Conservation (phyloP, 2,888 invertebrate genomes). For the Mamestra brassicae region DNA sequence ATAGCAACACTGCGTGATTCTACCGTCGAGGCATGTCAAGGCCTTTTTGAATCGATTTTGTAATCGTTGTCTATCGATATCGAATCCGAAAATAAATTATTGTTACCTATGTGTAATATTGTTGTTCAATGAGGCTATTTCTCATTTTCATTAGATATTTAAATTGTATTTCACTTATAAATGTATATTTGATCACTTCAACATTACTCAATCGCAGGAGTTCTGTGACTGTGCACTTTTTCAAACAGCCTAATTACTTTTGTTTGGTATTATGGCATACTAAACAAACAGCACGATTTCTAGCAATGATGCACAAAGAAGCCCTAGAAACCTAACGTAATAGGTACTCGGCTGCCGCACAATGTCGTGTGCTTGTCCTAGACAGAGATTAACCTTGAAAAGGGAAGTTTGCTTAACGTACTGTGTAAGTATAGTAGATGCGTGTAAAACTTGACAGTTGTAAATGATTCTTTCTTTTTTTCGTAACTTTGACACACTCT, state of each 20-base stretch:
- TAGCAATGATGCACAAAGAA: conserved; percentile 70
- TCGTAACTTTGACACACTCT: neutral
- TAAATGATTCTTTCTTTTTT: neutral
- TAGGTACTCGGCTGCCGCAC: conserved; percentile 65
- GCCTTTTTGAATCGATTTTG: conserved; percentile 49
- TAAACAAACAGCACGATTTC: conserved; percentile 48
- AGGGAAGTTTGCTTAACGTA: conserved; percentile 62
- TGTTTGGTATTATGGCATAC: conserved; percentile 1
- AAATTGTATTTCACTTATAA: neutral
- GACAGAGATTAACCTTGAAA: conserved; percentile 82
- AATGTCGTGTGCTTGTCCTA: conserved; percentile 83
- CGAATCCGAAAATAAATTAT: conserved; percentile 38
- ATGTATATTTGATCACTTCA: neutral
- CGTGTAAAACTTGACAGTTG: conserved; percentile 5
- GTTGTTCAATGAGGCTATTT: neutral
- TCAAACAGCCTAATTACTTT: neutral
- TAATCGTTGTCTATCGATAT: conserved; percentile 45
- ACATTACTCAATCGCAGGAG: neutral
- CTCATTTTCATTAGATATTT: neutral
- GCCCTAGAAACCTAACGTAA: conserved; percentile 71
- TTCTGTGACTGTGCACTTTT: neutral
- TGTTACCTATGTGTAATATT: neutral
- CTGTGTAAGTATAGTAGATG: neutral
- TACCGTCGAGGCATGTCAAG: conserved; percentile 56
- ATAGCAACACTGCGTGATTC: conserved; percentile 44